Evolutionary conservation across 2,888 invertebrate genomes (phyloP), one percentile per base, ranked within the genome.

Genomic region (Oscheius sp.): DNA sequence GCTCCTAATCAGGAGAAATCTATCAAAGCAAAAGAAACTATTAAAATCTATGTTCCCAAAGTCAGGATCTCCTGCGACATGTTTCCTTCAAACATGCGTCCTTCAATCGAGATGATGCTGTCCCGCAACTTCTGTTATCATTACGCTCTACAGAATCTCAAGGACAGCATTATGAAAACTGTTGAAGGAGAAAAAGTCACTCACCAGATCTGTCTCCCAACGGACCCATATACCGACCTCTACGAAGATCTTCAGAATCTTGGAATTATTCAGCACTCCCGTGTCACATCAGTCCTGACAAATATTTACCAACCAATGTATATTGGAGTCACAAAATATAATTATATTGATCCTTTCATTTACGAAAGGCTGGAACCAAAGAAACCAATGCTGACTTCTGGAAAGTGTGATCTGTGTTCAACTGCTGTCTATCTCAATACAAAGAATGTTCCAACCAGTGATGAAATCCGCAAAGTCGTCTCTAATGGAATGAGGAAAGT

Each of bases 81-180:
- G 0, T 65, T 65, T 1, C 65, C 65, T n/a, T 5, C 17, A n/a
- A 47, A 36, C 41, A 65, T 54, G 65, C 36, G 54, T 1, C 22
- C 1, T 41, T 30, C 51, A 2, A 26, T 65, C 20, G 22, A 54
- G 33, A 28, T 24, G 26, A 24, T 65, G 28, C 32, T 65, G 0
- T 24, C 51, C 2, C 22, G 54, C 1, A 33, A 54, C 2, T 54
- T 65, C n/a, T 50, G 54, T 1, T 65, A 65, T 6, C 38, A 36
- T 0, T 65, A 54, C 22, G 65, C 65, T 2, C 30, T 65, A n/a
- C 33, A 2, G 20, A 22, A 8, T 1, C 51, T 65, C 0, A 24
- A 32, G 3, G 6, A 20, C 0, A 54, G 65, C 4, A 36, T 54
- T 24, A 6, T 6, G 20, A 12, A 33, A 2, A n/a, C 44, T 0